phyloP scores from a whole-genome alignment of 1,140 invertebrate species.

The Drosophila melanica region DNA sequence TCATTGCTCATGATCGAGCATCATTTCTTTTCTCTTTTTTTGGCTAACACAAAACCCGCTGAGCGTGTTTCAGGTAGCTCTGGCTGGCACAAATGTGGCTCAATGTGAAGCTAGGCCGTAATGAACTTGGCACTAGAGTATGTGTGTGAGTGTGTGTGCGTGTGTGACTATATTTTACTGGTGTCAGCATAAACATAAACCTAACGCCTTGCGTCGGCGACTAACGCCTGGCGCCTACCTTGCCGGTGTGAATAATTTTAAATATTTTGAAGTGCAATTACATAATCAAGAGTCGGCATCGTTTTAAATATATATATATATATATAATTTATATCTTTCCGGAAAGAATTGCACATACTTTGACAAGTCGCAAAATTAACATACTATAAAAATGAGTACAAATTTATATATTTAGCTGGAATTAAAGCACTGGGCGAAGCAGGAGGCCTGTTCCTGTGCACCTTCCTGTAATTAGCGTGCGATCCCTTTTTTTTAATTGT shows the following conservation, averaged over 20 bases:
- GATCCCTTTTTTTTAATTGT: constrained; percentile 40
- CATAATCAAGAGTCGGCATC: constrained; percentile 36
- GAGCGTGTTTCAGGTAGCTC: background rate
- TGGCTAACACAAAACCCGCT: background rate
- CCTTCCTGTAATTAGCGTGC: constrained; percentile 32
- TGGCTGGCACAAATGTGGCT: constrained; percentile 6
- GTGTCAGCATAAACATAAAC: constrained; percentile 53
- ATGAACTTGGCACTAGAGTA: constrained; percentile 40
- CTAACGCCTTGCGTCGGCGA: constrained; percentile 48
- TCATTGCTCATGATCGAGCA: constrained; percentile 2
- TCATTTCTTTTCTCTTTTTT: background rate
- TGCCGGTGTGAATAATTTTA: constrained; percentile 68
- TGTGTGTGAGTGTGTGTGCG: constrained; percentile 6
- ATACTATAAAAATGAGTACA: background rate
- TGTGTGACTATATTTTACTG: constrained; percentile 4
- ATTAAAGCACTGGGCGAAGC: background rate
- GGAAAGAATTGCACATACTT: constrained; percentile 22
- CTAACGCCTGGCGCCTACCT: constrained; percentile 66
- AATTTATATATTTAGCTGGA: background rate
- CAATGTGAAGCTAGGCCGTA: constrained; percentile 10
- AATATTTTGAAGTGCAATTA: constrained; percentile 46
- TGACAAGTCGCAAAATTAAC: constrained; percentile 26
- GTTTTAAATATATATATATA: constrained; percentile 16
- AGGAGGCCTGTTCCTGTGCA: constrained; percentile 2
- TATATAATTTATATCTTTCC: constrained; percentile 43